Evolutionary conservation across 2,888 invertebrate species (phyloP), one percentile per base, ranked within the genome.

Genomic region (Lapara coniferarum): DNA sequence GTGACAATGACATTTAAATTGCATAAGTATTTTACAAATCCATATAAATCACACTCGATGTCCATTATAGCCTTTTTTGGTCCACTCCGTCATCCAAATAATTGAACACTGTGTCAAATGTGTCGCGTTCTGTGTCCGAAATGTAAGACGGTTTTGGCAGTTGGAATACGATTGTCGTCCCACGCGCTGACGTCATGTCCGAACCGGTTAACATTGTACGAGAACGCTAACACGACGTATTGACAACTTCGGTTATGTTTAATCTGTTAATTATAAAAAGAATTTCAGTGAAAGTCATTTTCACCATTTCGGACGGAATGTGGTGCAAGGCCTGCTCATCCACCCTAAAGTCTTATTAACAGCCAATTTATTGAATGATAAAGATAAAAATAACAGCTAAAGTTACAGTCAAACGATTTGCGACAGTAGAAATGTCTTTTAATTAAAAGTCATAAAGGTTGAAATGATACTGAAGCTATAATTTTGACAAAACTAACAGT

Each of bases 131-230:
- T 53, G 57, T 70, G 70, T 67, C 37, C 51, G 69, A 71, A 75
- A 71, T 70, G 67, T 55, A 70, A 69, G 68, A 66, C 66, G 67
- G 69, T 66, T 69, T 69, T 55, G 66, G 30, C 67, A 72, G 73
- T 72, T 80, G 79, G 77, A 77, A 80, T 57, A 77, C 74, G 14
- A 19, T n/a, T 46, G n/a, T 66, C 76, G 70, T 72, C 84, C 83
- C 77, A 83, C 82, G 70, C 63, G 72, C 59, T 87, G 85, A 87
- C 86, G 86, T 85, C 85, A 86, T 73, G 44, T 25, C 71, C 69
- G 71, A 72, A 88, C 87, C 84, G 84, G 88, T 87, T 85, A 68
- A 77, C 72, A 74, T 70, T 78, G 77, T 77, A 78, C 78, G 67
- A 75, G 74, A 63, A 70, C 70, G 70, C 70, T 69, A 67, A 69